These are phyloP conservation scores for Scaptomyza hsui DNA, from an alignment of 1,140 invertebrate genomes.

Conservation along the genomic window DNA sequence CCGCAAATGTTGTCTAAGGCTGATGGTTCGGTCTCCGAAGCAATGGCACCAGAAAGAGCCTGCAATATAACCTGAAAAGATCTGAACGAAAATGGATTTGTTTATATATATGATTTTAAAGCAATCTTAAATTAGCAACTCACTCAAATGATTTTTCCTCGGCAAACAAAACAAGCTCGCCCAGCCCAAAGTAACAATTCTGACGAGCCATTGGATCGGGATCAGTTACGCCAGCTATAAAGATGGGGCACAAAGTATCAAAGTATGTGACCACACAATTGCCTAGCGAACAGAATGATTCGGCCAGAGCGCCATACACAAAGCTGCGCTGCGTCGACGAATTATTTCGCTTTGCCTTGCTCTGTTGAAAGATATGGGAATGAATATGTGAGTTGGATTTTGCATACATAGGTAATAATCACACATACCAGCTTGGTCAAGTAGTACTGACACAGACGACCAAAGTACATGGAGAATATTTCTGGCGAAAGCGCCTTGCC, in stretches of 20 bases:
- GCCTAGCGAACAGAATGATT: slow-evolving; percentile 88
- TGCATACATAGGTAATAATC: slow-evolving; percentile 86
- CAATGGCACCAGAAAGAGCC: slow-evolving; percentile 87
- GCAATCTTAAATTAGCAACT: slow-evolving; percentile 22
- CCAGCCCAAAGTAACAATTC: slow-evolving; percentile 91
- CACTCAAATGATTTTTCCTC: slow-evolving; percentile 75
- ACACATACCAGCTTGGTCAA: slow-evolving; percentile 87
- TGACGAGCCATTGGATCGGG: slow-evolving; percentile 88
- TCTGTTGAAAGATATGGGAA: slow-evolving; percentile 34
- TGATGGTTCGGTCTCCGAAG: slow-evolving; percentile 86
- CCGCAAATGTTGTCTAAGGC: slow-evolving; percentile 92
- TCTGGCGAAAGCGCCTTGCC: slow-evolving; percentile 87
- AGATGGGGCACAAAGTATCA: slow-evolving; percentile 86
- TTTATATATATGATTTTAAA: background rate
- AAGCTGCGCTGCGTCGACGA: slow-evolving; percentile 87
- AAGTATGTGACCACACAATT: slow-evolving; percentile 86
- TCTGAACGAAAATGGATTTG: slow-evolving; percentile 27
- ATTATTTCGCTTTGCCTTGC: slow-evolving; percentile 70
- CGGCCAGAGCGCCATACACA: slow-evolving; percentile 89
- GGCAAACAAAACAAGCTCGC: slow-evolving; percentile 88
- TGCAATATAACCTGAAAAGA: slow-evolving; percentile 86
- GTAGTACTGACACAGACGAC: slow-evolving; percentile 87
- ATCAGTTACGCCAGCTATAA: slow-evolving; percentile 87
- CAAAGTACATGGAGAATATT: slow-evolving; percentile 89
- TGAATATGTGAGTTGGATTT: background rate